Evolutionary conservation across 2,888 invertebrate species (phyloP).

Genomic region (Conus canariensis): DNA sequence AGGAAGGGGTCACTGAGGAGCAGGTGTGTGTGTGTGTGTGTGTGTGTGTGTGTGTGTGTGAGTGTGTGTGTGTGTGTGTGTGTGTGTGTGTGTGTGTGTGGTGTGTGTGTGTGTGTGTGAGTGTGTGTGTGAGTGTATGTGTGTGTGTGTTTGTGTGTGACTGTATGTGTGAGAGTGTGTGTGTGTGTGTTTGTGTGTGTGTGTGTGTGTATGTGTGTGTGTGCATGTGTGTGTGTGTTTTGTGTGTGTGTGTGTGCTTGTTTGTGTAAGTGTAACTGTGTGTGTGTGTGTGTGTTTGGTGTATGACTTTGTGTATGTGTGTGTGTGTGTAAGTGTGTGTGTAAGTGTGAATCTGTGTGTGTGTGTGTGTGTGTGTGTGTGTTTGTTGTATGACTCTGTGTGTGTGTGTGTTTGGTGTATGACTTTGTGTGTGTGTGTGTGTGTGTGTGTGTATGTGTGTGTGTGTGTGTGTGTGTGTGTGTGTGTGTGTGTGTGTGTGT

Average conservation of each 20-base stretch:
- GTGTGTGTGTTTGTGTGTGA: not conserved
- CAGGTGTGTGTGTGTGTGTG: not conserved
- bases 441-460: too few relatives aligned
- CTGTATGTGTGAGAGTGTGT: not conserved
- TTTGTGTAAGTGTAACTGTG: not conserved
- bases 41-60: not conserved
- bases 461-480: too few relatives aligned
- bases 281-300: conserved; percentile 1
- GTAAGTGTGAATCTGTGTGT: not conserved
- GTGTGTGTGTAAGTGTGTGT: not conserved
- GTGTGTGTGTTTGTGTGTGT: not conserved
- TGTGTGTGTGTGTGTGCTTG: not conserved
- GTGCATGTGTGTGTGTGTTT: not conserved
- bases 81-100: not conserved
- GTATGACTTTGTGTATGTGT: not conserved
- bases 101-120: not conserved
- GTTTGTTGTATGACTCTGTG: too few relatives aligned
- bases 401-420: not conserved
- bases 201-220: conserved; percentile 6
- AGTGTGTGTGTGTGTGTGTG: not conserved
- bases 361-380: too few relatives aligned
- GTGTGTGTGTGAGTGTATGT: not conserved
- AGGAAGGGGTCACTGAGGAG: not conserved
- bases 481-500: too few relatives aligned
- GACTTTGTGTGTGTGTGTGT: too few relatives aligned